Conservation (phyloP, 2,888 invertebrate species). For the Ichneumon xanthorius region DNA sequence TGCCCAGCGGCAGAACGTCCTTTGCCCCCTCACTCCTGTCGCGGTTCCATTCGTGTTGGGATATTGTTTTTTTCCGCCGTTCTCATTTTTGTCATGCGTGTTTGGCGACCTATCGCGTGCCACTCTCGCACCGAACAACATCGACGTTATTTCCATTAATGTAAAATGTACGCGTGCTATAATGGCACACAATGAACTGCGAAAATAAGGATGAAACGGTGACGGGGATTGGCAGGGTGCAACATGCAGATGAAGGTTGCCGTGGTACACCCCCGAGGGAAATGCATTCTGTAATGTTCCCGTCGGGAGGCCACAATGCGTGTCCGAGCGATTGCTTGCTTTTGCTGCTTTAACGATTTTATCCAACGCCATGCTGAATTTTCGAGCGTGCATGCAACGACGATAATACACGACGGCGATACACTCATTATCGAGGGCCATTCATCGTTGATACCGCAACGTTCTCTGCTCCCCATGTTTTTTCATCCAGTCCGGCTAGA, state of each 20-base stretch:
- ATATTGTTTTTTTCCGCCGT: constrained; percentile 58
- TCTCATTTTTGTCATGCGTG: constrained; percentile 59
- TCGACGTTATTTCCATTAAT: constrained; percentile 54
- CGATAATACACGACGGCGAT: constrained; percentile 57
- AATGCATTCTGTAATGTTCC: constrained; percentile 65
- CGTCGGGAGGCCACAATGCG: constrained; percentile 53
- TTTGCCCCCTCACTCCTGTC: constrained; percentile 33
- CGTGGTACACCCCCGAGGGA: constrained; percentile 50
- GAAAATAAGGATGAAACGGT: constrained; percentile 50
- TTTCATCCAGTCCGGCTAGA: constrained; percentile 23
- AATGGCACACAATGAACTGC: constrained; percentile 61
- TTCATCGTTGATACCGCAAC: constrained; percentile 52
- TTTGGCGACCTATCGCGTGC: constrained; percentile 67
- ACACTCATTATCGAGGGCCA: constrained; percentile 60
- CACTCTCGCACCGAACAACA: constrained; percentile 33
- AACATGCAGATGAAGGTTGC: background rate
- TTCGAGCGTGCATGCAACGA: constrained; percentile 48
- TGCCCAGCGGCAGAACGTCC: constrained; percentile 2
- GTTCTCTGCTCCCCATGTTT: constrained; percentile 21
- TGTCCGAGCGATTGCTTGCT: constrained; percentile 56
- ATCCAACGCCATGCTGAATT: constrained; percentile 61
- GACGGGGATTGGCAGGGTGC: constrained; percentile 4
- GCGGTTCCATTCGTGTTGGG: constrained; percentile 24
- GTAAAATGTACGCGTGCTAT: constrained; percentile 40
- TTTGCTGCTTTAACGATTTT: constrained; percentile 65